Evolutionary conservation across 1,140 invertebrate species (phyloP), one percentile per base, ranked within the genome.

Genomic region (Heliconius eleuchia): DNA sequence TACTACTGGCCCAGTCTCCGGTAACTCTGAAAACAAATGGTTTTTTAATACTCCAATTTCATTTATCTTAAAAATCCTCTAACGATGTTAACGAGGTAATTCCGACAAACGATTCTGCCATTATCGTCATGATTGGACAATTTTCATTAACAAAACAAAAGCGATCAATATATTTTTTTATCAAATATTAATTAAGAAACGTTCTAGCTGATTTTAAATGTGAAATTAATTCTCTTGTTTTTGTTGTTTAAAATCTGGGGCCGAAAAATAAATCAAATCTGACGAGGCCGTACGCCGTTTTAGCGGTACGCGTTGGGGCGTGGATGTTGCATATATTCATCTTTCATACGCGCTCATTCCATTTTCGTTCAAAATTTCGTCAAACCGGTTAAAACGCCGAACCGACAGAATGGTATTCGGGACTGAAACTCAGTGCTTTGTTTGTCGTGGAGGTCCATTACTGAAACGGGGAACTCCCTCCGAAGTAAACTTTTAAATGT

Each of bases 1-100:
- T 77, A 98, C 95, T 82, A 95, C 93, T 60, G 97, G 96, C 76
- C 96, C 95, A 39, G 96, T 95, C 71, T 96, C 95, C 4, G 97
- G 96, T 79, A 97, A 92, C 87, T 96, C 97, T 97, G 75, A 30
- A 18, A 76, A 72, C 13, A 80, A 80, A 80, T 60, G 13, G 60
- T 19, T 11, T 66, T 66, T 66, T 30, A 30, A 66, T 8, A 30
- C 13, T 13, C 13, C 16, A 27, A 16, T 18, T 66, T 5, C 4
- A 30, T 27, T 66, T 30, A 66, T 66, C 27, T 30, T 30, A 30
- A 30, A 30, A 9, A 66, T 66, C 8, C 9, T 2, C 8, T 60
- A 60, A 37, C 34, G 34, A 37, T 1, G 1, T 9, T 27, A 7
- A 5, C n/a, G n/a, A 57, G n/a, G n/a, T 23, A 46, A 46, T 46